Conservation (phyloP, 2,113 vertebrate genomes). For the Tachysurus vachellii region DNA sequence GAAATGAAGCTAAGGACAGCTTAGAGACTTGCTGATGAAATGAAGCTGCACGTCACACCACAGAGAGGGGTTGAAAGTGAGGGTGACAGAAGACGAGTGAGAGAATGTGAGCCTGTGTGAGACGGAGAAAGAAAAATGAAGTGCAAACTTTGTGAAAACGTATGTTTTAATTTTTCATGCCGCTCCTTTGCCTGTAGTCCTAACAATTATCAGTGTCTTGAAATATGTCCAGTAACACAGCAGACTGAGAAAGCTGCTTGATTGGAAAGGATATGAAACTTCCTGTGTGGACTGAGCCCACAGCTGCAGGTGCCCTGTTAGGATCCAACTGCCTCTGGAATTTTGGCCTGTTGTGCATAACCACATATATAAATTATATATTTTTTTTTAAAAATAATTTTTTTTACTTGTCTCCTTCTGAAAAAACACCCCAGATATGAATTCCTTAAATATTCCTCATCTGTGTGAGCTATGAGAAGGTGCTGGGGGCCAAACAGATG, state of each 20-base stretch:
- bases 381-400: constrained; percentile 24
- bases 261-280: constrained; percentile 84
- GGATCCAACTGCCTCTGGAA: constrained; percentile 74
- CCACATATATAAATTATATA: constrained; percentile 49
- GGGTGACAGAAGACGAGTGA: constrained; percentile 28
- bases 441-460: constrained; percentile 69
- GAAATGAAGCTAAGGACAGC: constrained; percentile 51
- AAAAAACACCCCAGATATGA: constrained; percentile 61
- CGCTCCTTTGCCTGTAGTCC: constrained; percentile 63
- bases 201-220: constrained; percentile 73
- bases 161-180: constrained; percentile 65
- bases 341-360: constrained; percentile 72
- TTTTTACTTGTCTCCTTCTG: constrained; percentile 61
- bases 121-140: constrained; percentile 38
- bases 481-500: constrained; percentile 81
- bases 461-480: constrained; percentile 69
- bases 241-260: constrained; percentile 74
- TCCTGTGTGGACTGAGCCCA: constrained; percentile 81
- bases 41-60: constrained; percentile 12
- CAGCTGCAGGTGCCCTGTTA: constrained; percentile 77
- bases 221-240: constrained; percentile 69
- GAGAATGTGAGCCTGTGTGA: constrained; percentile 65
- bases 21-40: neutral
- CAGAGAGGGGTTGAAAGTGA: constrained; percentile 56
- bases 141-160: constrained; percentile 24